Conservation (phyloP, 2,113 vertebrate genomes). For the Leptobrachium ailaonicum region DNA sequence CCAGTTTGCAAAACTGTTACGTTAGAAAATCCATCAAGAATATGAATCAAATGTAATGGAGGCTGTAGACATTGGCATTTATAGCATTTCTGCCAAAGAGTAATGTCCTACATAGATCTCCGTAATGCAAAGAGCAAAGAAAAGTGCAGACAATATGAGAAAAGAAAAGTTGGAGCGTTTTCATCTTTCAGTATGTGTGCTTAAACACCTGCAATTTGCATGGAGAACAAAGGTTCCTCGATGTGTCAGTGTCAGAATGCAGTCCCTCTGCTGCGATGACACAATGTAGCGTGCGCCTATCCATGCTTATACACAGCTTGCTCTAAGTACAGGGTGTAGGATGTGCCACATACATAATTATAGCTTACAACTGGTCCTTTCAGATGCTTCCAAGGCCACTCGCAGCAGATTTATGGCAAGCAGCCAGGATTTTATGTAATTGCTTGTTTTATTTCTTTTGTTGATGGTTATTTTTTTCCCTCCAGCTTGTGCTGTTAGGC, state of each 20-base stretch:
- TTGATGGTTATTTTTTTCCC: too few species aligned
- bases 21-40: too few species aligned
- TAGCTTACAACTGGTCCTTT: conserved; percentile 3
- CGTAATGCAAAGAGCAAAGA: background rate
- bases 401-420: background rate
- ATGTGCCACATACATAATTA: background rate
- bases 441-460: background rate
- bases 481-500: background rate
- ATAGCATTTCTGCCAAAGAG: too few species aligned
- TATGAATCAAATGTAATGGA: too few species aligned
- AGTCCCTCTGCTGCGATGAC: background rate
- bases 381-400: background rate
- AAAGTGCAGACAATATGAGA: background rate
- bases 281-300: background rate
- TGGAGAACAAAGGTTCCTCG: background rate
- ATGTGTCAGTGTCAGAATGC: background rate
- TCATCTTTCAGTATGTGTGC: background rate
- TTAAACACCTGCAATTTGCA: background rate
- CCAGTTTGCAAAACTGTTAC: too few species aligned
- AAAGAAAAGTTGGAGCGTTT: background rate
- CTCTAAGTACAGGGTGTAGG: background rate
- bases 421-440: background rate
- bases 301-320: conserved; percentile 9
- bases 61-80: too few species aligned
- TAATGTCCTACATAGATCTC: background rate